Conservation (phyloP, 1,140 invertebrate genomes). For the Pseudomyrmex flavicornis region DNA sequence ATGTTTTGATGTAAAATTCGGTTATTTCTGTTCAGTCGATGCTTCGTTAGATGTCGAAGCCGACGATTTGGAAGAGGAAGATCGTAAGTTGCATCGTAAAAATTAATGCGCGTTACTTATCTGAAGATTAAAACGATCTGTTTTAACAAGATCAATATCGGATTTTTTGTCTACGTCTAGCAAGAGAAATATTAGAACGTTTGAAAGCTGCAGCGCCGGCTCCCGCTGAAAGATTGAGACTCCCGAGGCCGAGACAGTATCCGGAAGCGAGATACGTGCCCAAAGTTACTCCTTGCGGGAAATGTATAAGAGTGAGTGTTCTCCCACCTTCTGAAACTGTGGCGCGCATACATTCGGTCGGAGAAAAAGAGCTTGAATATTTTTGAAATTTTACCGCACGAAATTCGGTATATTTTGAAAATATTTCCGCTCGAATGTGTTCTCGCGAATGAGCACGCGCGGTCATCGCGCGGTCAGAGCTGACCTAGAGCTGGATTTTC, state of each 20-base stretch:
- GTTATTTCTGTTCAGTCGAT: conserved; percentile 24
- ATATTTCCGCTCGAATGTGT: not conserved
- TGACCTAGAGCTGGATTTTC: conserved; percentile 29
- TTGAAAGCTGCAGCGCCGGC: not conserved
- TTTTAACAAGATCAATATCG: not conserved
- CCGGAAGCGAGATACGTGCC: not conserved
- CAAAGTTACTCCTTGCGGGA: conserved; percentile 45
- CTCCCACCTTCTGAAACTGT: not conserved
- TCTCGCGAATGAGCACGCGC: conserved; percentile 13
- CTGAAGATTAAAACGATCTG: not conserved
- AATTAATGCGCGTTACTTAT: not conserved
- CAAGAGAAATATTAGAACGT: not conserved
- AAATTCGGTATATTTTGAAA: not conserved
- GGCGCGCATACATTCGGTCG: too few species aligned
- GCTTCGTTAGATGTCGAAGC: not conserved
- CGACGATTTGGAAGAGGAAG: not conserved
- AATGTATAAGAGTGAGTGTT: conserved; percentile 59
- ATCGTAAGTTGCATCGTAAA: conserved; percentile 7
- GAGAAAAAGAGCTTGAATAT: not conserved
- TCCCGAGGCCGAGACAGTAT: not conserved
- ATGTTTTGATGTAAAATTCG: not conserved
- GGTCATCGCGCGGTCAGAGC: conserved; percentile 19
- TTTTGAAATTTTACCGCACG: not conserved
- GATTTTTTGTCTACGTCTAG: not conserved
- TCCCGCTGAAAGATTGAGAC: not conserved